Conservation (phyloP, 2,797 vertebrate genomes). For the Trematomus bernacchii region DNA sequence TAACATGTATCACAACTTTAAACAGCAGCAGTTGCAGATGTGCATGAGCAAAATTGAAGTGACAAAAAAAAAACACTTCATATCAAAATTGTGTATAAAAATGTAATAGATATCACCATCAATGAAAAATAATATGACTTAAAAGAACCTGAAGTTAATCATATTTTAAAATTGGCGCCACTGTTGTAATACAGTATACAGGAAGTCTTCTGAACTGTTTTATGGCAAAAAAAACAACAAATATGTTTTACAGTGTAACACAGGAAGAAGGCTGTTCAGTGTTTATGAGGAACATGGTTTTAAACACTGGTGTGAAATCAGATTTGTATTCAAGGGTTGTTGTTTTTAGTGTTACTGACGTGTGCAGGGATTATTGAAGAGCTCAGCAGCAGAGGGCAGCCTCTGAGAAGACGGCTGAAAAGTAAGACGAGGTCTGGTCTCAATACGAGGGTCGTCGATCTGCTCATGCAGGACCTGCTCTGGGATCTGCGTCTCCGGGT, state of each 20-base stretch:
- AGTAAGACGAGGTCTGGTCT: conserved; percentile 43
- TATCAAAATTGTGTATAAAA: not conserved
- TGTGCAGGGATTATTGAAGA: conserved; percentile 73
- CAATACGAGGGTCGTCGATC: conserved; percentile 52
- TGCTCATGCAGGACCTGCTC: conserved; percentile 62
- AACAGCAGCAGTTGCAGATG: conserved; percentile 5
- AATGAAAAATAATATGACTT: no score
- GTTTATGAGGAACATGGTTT: no score
- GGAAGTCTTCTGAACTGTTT: not conserved
- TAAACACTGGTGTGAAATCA: not conserved
- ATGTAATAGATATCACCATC: not conserved
- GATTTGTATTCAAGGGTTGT: not conserved
- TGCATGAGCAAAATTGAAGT: not conserved
- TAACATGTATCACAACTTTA: conserved; percentile 27
- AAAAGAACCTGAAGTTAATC: not conserved
- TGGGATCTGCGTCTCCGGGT: conserved; percentile 78
- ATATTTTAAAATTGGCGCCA: not conserved
- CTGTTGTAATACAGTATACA: not conserved
- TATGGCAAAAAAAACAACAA: not conserved
- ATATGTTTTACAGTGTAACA: not conserved
- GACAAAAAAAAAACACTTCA: not conserved
- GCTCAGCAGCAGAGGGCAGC: conserved; percentile 47
- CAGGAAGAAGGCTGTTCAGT: not conserved
- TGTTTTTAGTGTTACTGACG: conserved; percentile 67
- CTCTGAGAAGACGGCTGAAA: not conserved